A percentile compares a stretch with the other conserved stretches of the same genome.
Conservation (phyloP, 2,113 vertebrate species). For the Azemiops feae region DNA sequence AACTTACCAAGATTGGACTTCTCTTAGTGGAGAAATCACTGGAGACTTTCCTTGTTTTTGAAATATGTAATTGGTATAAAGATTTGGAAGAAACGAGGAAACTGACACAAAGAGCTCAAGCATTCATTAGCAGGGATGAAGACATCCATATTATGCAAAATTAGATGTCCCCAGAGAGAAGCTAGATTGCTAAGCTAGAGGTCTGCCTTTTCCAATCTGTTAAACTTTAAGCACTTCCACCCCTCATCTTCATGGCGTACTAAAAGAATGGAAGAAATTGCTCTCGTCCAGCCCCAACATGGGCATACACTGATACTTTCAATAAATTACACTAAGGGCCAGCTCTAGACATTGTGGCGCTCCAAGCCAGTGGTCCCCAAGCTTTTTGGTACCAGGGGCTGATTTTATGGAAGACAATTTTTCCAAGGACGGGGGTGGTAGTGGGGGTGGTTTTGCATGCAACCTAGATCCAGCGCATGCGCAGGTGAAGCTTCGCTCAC, state of each 20-base stretch:
- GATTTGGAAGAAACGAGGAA: not conserved
- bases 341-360: not conserved
- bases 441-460: too few relatives aligned
- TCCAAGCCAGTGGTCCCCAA: not conserved
- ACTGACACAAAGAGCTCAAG: not conserved
- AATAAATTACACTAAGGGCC: not conserved
- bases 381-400: not conserved
- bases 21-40: not conserved
- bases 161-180: not conserved
- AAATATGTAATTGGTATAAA: not conserved
- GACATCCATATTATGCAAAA: not conserved
- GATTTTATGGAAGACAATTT: not conserved
- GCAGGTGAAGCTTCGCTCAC: not conserved
- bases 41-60: not conserved
- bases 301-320: not conserved
- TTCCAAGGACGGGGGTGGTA: not conserved
- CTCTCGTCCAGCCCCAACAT: not conserved
- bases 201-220: not conserved
- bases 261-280: not conserved
- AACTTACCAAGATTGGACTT: not conserved
- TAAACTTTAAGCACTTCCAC: not conserved
- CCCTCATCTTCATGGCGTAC: not conserved
- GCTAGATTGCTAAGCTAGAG: not conserved
- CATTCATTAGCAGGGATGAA: not conserved
- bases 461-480: not conserved